phyloP scores from a whole-genome alignment of 2,797 vertebrate genomes.

The Rhyacichthys aspro region DNA sequence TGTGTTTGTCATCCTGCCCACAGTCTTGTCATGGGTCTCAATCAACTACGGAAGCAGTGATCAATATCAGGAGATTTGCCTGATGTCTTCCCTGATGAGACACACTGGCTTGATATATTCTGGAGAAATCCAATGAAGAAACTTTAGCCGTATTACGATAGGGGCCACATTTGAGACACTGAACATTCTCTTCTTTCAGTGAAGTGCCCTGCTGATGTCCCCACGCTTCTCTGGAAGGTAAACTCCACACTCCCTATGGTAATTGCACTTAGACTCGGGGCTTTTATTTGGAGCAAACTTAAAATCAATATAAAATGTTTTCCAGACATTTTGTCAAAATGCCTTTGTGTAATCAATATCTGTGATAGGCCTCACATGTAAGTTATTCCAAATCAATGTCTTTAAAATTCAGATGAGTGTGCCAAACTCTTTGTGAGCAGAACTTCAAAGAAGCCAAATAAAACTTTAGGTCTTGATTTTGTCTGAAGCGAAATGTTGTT shows the following conservation, averaged over 20 bases:
- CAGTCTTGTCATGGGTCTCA: slow-evolving; percentile 64
- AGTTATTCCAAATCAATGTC: slow-evolving; percentile 59
- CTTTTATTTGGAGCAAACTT: slow-evolving; percentile 40
- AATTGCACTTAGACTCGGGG: slow-evolving; percentile 26
- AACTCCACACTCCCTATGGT: slow-evolving; percentile 12
- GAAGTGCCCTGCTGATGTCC: not conserved
- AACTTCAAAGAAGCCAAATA: slow-evolving; percentile 36
- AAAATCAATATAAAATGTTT: slow-evolving; percentile 56
- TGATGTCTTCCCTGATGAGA: slow-evolving; percentile 69
- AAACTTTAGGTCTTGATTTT: slow-evolving; percentile 13
- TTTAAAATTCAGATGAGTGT: slow-evolving; percentile 53
- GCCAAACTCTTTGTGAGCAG: slow-evolving; percentile 16
- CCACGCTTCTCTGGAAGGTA: slow-evolving; percentile 8
- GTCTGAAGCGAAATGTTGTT: slow-evolving; percentile 9
- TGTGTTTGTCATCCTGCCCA: slow-evolving; percentile 71
- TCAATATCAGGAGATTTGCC: slow-evolving; percentile 71
- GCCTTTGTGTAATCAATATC: slow-evolving; percentile 49
- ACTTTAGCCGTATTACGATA: slow-evolving; percentile 49
- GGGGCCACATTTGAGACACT: slow-evolving; percentile 18
- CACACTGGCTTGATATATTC: slow-evolving; percentile 57
- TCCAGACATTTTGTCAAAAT: slow-evolving; percentile 49
- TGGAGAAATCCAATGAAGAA: slow-evolving; percentile 57
- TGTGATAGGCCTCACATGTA: slow-evolving; percentile 43
- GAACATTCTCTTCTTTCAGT: slow-evolving; percentile 18
- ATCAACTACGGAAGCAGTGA: slow-evolving; percentile 68